A percentile compares a stretch with the other conserved stretches of the same genome.
Evolutionary conservation across 2,797 vertebrate genomes (phyloP).

Genomic region (Acipenser oxyrinchus): DNA sequence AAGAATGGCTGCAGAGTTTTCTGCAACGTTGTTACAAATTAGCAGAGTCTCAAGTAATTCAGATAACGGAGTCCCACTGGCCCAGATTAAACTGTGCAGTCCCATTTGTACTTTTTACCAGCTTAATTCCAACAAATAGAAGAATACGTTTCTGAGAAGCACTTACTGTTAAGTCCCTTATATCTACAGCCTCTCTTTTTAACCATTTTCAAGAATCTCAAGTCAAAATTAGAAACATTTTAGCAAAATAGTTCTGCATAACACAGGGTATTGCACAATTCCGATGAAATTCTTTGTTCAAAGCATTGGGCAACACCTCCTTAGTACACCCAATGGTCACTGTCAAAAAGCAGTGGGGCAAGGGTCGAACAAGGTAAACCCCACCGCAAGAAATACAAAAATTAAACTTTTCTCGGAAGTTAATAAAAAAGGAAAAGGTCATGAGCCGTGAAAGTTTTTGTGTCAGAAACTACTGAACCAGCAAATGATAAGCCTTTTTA

Average conservation of each 20-base stretch:
- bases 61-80: constrained; percentile 2
- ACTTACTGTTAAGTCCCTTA: too few species aligned
- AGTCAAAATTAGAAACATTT: too few species aligned
- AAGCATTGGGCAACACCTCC: too few species aligned
- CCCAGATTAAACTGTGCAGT: not conserved
- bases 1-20: not conserved
- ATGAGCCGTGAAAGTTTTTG: not conserved
- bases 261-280: too few species aligned
- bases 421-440: not conserved
- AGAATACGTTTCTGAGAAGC: not conserved
- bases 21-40: constrained; percentile 7
- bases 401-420: not conserved
- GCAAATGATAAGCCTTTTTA: not conserved
- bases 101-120: constrained; percentile 4
- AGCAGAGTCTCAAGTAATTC: constrained; percentile 9
- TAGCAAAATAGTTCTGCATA: too few species aligned
- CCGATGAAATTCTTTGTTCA: too few species aligned
- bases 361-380: too few species aligned
- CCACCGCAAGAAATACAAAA: not conserved
- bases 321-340: too few species aligned
- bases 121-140: not conserved
- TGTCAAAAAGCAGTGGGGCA: too few species aligned
- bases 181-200: too few species aligned
- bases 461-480: not conserved
- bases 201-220: too few species aligned